Conservation (phyloP, 2,113 vertebrate genomes). For the Suncus etruscus region DNA sequence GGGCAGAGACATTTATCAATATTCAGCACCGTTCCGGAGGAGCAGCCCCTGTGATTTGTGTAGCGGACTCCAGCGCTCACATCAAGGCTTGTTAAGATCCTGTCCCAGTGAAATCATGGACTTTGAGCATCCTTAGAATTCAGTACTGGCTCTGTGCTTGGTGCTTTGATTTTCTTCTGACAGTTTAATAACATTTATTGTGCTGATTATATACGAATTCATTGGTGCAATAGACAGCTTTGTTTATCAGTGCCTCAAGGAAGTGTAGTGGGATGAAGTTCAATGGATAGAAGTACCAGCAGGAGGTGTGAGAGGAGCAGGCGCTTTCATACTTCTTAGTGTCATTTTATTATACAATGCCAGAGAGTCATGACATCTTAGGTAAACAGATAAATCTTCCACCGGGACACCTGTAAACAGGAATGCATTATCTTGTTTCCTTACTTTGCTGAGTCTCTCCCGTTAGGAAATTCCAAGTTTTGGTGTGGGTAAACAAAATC, state of each 20-base stretch:
- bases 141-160: slow-evolving; percentile 81
- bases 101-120: slow-evolving; percentile 81
- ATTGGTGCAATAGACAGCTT: slow-evolving; percentile 83
- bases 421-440: not conserved
- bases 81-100: slow-evolving; percentile 88
- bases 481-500: slow-evolving; percentile 79
- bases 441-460: not conserved
- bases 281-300: slow-evolving; percentile 70
- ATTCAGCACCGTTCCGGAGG: slow-evolving; percentile 86
- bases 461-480: slow-evolving; percentile 74
- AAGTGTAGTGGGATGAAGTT: slow-evolving; percentile 74
- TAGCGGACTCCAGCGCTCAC: slow-evolving; percentile 85
- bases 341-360: slow-evolving; percentile 65
- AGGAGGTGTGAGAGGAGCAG: slow-evolving; percentile 14
- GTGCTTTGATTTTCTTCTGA: slow-evolving; percentile 86
- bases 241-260: slow-evolving; percentile 80
- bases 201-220: slow-evolving; percentile 87
- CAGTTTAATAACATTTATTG: slow-evolving; percentile 89
- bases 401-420: not conserved
- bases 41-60: slow-evolving; percentile 86
- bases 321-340: slow-evolving; percentile 2
- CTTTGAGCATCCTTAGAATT: slow-evolving; percentile 87
- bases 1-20: slow-evolving; percentile 89
- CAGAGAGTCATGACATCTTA: slow-evolving; percentile 34
- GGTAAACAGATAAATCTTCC: slow-evolving; percentile 40